Evolutionary conservation across 2,888 invertebrate genomes (phyloP), one percentile per base, ranked within the genome.

Genomic region (Torymus auratus): DNA sequence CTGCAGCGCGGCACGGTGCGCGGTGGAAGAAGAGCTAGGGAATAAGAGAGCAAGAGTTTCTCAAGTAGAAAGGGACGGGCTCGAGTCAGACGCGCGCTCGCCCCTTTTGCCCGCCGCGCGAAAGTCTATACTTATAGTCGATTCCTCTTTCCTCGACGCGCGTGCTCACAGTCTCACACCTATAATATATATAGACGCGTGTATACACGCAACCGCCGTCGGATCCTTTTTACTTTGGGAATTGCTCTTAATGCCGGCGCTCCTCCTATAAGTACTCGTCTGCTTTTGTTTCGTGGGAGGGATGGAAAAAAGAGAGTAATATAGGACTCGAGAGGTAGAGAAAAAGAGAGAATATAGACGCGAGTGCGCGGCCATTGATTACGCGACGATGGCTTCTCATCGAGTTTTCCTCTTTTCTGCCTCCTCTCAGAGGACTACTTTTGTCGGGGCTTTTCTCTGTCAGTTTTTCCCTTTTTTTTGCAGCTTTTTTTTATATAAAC

Each of bases 381-480:
- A 72, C 67, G 72, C 28, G 58, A 67, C 78, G 67, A 73, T 79
- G 52, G 73, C 61, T 68, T 55, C 53, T 65, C 70, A 78, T 78
- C 71, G 71, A 78, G 78, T 78, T 71, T 53, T 77, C 28, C 70
- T 69, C 70, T 62, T 20, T 72, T 71, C 71, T 52, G 20, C 20
- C 7, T 50, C 58, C 56, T 52, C 70, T 50, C 64, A 13, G 60
- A 72, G 60, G 67, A 72, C 67, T 78, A 72, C 72, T 78, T 68
- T 78, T 41, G 50, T 58, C 64, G 64, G 56, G 56, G 56, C 17
- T 56, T 76, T 75, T 68, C 75, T 52, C 17, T 65, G 74, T 56
- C 74, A 28, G 65, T 15, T 17, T 56, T 50, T 15, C 67, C 55
- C 58, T 50, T 55, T 52, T 50, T 12, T 28, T 58, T 15, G 28